Percentiles rank a stretch among this genome's conserved stretches.
These are phyloP conservation scores for Craterocephalus amniculus DNA, from an alignment of 2,797 vertebrate genomes.

Conservation along the genomic window DNA sequence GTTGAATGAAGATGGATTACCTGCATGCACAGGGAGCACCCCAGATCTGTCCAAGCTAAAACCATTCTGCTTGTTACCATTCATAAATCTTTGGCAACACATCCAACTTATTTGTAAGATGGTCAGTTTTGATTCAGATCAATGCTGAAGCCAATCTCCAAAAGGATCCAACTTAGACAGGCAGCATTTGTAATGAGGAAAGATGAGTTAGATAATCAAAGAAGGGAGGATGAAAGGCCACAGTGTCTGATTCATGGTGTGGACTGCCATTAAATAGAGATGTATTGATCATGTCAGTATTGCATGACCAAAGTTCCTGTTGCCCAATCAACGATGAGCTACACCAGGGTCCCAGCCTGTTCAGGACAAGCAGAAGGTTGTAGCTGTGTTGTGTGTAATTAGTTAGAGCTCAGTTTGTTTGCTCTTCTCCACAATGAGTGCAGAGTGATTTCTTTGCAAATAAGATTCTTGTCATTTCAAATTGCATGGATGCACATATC, in stretches of 20 bases:
- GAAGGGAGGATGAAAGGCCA: slow-evolving; percentile 59
- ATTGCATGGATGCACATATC: slow-evolving; percentile 13
- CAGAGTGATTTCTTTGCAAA: slow-evolving; percentile 42
- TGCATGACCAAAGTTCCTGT: slow-evolving; percentile 18
- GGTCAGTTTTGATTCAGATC: slow-evolving; percentile 29
- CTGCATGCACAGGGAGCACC: background rate
- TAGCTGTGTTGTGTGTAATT: slow-evolving; percentile 29
- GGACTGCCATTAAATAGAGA: slow-evolving; percentile 44
- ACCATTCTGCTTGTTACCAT: background rate
- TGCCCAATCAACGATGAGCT: background rate
- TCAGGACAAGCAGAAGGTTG: slow-evolving; percentile 26
- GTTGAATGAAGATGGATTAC: background rate
- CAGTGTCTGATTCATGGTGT: slow-evolving; percentile 41
- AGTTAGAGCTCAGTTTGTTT: slow-evolving; percentile 27
- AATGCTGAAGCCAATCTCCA: slow-evolving; percentile 28
- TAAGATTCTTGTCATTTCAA: slow-evolving; percentile 30
- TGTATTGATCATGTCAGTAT: slow-evolving; percentile 46
- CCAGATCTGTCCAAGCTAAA: background rate
- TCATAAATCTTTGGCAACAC: slow-evolving; percentile 24
- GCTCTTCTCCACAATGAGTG: slow-evolving; percentile 22
- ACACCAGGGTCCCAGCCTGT: slow-evolving; percentile 1
- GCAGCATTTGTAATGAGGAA: slow-evolving; percentile 46
- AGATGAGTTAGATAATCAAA: slow-evolving; percentile 48
- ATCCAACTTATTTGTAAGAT: slow-evolving; percentile 23
- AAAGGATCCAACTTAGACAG: slow-evolving; percentile 30